These are phyloP conservation scores for Brachycybe producta DNA, from an alignment of 2,888 invertebrate genomes.

Conservation along the genomic window DNA sequence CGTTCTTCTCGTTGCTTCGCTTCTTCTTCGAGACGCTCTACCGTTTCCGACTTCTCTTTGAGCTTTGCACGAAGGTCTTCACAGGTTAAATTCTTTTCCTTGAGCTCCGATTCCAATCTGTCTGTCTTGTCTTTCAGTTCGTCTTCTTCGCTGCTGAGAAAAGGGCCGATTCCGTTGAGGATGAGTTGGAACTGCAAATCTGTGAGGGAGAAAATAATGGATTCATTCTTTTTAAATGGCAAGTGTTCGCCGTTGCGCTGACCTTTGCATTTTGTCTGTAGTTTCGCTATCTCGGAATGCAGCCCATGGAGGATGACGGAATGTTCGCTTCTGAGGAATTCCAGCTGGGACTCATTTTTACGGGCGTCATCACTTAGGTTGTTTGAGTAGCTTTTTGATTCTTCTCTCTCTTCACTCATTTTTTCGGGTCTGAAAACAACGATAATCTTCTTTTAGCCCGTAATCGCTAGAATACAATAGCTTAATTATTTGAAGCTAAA, in stretches of 20 bases:
- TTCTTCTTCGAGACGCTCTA: slow-evolving; percentile 1
- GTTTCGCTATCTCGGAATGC: slow-evolving; percentile 8
- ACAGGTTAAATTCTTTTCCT: background rate
- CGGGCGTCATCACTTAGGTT: no score
- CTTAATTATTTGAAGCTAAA: no score
- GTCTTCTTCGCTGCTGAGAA: background rate
- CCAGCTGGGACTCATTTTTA: background rate
- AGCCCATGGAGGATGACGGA: slow-evolving; percentile 10
- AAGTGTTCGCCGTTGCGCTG: background rate
- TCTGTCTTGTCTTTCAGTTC: slow-evolving; percentile 4
- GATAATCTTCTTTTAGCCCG: no score
- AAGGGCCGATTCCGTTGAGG: background rate
- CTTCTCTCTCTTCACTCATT: no score
- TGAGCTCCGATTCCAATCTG: background rate
- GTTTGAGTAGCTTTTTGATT: no score
- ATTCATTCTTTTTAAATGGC: background rate
- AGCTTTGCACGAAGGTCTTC: background rate
- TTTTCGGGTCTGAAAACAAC: no score
- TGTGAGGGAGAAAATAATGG: slow-evolving; percentile 1
- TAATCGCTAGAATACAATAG: no score
- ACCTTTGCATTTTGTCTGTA: slow-evolving; percentile 12
- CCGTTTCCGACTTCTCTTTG: background rate
- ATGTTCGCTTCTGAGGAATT: slow-evolving; percentile 10
- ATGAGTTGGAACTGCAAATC: slow-evolving; percentile 15
- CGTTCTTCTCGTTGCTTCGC: slow-evolving; percentile 6